A percentile compares a stretch with the other conserved stretches of the same genome.
phyloP scores from a whole-genome alignment of 2,113 vertebrate genomes.

The Dipodomys spectabilis region DNA sequence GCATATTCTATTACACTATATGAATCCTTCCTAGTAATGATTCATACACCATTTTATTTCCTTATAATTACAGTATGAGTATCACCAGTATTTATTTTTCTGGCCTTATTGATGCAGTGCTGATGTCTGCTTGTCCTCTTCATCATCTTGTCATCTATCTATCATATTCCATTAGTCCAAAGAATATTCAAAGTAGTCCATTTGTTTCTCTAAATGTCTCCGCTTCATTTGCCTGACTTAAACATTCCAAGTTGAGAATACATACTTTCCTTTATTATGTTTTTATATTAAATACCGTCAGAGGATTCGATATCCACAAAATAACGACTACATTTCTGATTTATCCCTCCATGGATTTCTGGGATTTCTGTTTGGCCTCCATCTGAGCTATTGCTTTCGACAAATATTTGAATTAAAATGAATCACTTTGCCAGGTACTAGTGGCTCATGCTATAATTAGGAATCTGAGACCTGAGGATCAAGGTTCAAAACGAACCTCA shows the following conservation, averaged over 20 bases:
- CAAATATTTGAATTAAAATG: background rate
- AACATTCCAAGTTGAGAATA: background rate
- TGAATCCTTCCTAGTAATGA: background rate
- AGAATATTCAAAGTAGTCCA: background rate
- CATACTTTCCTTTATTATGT: background rate
- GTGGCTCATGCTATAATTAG: no score
- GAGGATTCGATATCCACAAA: background rate
- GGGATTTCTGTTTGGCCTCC: background rate
- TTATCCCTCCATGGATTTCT: background rate
- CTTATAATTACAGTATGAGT: background rate
- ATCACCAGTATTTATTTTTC: background rate
- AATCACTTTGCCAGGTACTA: background rate
- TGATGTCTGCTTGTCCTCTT: accelerated
- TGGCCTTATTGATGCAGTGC: background rate
- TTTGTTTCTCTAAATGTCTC: background rate
- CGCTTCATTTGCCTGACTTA: background rate
- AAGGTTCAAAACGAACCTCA: no score
- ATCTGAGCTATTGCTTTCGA: background rate
- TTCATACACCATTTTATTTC: background rate
- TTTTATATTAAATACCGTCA: background rate
- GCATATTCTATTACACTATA: no score
- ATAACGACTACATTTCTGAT: background rate
- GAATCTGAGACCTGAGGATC: no score
- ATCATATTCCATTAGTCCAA: background rate
- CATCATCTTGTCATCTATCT: background rate